Base-by-base conservation (phyloP, 2,797 vertebrate genomes). In the Saxicola maurus region DNA sequence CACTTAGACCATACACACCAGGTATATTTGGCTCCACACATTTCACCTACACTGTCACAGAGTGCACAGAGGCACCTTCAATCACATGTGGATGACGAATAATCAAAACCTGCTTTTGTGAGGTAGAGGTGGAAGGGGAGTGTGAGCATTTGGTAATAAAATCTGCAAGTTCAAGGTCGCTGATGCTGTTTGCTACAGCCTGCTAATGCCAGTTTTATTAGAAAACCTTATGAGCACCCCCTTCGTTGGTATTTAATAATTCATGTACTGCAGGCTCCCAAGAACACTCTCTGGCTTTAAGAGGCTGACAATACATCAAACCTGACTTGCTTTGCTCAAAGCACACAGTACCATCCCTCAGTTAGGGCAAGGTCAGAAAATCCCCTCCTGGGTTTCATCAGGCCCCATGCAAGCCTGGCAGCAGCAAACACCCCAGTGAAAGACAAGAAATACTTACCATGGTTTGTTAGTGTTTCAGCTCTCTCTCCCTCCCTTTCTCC, bases 301-400 rank as follows among this genome's bases (percentile, higher is more conserved):
- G 96, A 96, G 96, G 94, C 95, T 96, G 88, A 91, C 96, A 97
- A 97, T 98, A 97, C 96, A 98, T 98, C 97, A 98, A 96, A 94
- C 83, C 82, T 90, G 80, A 57, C 78, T 89, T 74, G 86, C 89
- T 95, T 86, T 90, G 83, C 88, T 95, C 81, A 87, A 94, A 92
- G 40, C 71, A 68, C 5, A 56, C 52, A 75, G 69, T 17, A 79
- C 64, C 57, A 68, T 80, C 77, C 82, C 91, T 78, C 83, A 80
- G 45, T 89, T 55, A 90, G 61, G 9, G 92, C 74, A 93, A 51
- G 94, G 87, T 95, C 94, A 95, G 97, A 96, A 94, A 93, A 94
- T 60, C 82, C 79, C 86, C 51, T 20, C 49, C 57, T 2, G 25
- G 49, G 65, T 81, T 81, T 85, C 62, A 88, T 49, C 65, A 72